These are phyloP conservation scores for Acanthosepion lycidas DNA, from an alignment of 2,888 invertebrate species.

Conservation along the genomic window DNA sequence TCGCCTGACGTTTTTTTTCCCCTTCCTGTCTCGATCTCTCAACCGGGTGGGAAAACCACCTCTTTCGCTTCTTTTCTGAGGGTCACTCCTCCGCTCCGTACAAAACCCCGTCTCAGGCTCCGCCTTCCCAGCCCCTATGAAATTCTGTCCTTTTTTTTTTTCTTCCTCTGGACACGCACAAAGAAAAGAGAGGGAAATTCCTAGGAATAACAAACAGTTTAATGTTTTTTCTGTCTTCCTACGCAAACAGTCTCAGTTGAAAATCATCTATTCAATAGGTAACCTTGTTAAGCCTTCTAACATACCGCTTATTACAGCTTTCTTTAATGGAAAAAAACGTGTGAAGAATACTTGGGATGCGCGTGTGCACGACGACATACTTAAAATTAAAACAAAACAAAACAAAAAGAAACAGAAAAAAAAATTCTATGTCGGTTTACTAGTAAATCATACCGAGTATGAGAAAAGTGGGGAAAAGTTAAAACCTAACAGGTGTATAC, in stretches of 20 bases:
- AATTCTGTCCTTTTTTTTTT: not conserved
- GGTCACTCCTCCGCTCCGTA: not conserved
- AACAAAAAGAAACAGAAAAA: too few relatives aligned
- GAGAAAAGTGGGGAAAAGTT: too few relatives aligned
- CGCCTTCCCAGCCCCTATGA: not conserved
- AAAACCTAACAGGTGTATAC: too few relatives aligned
- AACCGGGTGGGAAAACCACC: not conserved
- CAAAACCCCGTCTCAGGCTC: not conserved
- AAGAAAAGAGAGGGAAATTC: not conserved
- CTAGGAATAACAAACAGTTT: not conserved
- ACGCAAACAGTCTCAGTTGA: too few relatives aligned
- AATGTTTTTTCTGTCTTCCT: not conserved
- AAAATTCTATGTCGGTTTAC: too few relatives aligned
- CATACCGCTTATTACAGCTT: not conserved
- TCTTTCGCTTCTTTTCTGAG: not conserved
- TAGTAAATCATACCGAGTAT: too few relatives aligned
- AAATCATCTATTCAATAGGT: not conserved
- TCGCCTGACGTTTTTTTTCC: not conserved
- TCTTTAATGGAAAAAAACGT: not conserved
- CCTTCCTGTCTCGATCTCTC: not conserved
- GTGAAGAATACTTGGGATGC: not conserved
- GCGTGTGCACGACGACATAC: not conserved
- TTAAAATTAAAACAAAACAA: too few relatives aligned
- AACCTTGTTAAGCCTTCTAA: not conserved
- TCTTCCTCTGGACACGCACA: not conserved